Conservation (phyloP, 2,113 vertebrate genomes). For the Chionodraco myersi region DNA sequence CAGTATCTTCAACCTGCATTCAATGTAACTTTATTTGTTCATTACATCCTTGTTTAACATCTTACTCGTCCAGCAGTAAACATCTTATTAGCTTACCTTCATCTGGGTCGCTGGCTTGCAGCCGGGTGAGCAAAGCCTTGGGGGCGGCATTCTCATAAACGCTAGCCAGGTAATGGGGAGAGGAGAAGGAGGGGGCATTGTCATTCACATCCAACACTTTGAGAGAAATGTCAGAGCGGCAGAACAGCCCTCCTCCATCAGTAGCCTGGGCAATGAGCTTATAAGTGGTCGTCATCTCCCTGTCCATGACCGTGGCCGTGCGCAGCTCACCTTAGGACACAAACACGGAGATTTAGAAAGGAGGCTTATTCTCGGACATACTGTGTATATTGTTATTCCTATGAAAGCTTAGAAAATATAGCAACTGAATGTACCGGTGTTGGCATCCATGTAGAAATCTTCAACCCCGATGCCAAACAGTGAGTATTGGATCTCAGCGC, state of each 20-base stretch:
- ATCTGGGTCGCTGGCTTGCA: slow-evolving; percentile 94
- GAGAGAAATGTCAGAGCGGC: slow-evolving; percentile 90
- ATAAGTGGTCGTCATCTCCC: slow-evolving; percentile 89
- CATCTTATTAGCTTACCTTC: slow-evolving; percentile 83
- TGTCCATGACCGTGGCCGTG: slow-evolving; percentile 88
- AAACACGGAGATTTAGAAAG: slow-evolving; percentile 12
- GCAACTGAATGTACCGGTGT: slow-evolving; percentile 85
- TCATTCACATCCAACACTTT: slow-evolving; percentile 95
- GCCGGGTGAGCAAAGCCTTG: slow-evolving; percentile 91
- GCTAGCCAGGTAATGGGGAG: slow-evolving; percentile 86
- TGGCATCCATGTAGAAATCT: slow-evolving; percentile 95
- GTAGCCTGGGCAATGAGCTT: slow-evolving; percentile 91
- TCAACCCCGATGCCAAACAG: slow-evolving; percentile 92
- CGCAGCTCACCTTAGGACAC: slow-evolving; percentile 89
- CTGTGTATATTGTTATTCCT: neutral
- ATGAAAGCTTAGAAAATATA: neutral
- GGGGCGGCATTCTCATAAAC: slow-evolving; percentile 92
- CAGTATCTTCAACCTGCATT: neutral
- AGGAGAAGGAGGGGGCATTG: slow-evolving; percentile 91
- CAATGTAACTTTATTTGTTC: neutral
- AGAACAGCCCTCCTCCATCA: slow-evolving; percentile 94
- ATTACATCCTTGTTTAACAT: neutral
- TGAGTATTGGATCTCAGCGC: slow-evolving; percentile 93
- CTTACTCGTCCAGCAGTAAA: neutral
- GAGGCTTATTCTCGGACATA: neutral